Evolutionary conservation across 2,797 vertebrate species (phyloP), one percentile per base, ranked within the genome.

Genomic region (Ptychobarbus kaznakovi): DNA sequence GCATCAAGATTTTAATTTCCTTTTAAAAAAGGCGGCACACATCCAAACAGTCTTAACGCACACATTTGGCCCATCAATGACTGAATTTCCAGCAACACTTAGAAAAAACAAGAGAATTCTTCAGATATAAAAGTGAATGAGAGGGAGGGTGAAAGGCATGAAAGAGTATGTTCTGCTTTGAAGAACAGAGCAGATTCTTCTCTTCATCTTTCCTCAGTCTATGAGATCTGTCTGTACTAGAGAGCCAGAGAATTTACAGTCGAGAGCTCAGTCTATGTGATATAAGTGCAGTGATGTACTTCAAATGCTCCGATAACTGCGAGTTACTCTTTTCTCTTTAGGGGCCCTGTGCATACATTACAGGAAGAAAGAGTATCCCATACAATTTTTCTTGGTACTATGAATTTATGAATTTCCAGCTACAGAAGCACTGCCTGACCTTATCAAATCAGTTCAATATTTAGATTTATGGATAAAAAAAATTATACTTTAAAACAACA

Each of bases 161-260:
- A 86, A 87, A 90, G 88, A 80, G 79, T 35, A 58, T 32, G 82
- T 79, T 82, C 72, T 80, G 69, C 86, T 88, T 88, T 88, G 84
- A 90, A 88, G 87, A 87, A 88, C 85, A 86, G 40, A 88, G 65
- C 16, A 58, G 51, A 68, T 28, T 53, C 22, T 56, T 25, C 73
- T 84, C 84, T 87, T 87, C 76, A 90, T 86, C 70, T 73, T 44
- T 69, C 82, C 70, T 49, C 38, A 58, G 85, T 32, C 63, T n/a
- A 77, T 68, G 81, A 83, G 86, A 88, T 75, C 18, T 42, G 69
- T 56, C 84, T 42, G 84, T 66, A 40, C 22, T 72, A 61, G 22
- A 46, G 20, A 81, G 44, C 44, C 42, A 15, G 63, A 38, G n/a
- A 82, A 82, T 40, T n/a, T 81, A 22, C 56, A 66, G 44, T 83